Percentiles rank a stretch among this genome's conserved stretches.
phyloP scores from a whole-genome alignment of 2,888 invertebrate genomes.

The Isotomurus palustris region DNA sequence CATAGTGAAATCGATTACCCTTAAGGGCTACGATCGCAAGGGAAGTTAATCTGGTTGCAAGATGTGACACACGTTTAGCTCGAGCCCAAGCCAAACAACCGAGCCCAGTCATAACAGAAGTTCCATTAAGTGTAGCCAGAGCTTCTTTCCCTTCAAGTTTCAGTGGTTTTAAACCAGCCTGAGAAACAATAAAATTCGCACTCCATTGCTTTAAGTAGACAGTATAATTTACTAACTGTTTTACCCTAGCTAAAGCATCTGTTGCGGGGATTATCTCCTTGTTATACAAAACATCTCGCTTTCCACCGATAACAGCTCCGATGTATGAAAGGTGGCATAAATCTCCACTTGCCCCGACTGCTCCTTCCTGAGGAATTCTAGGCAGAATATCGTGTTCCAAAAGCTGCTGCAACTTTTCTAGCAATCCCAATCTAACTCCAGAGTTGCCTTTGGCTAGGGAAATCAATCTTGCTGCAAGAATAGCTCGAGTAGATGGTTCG shows the following conservation, averaged over 20 bases:
- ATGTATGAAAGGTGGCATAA: conserved; percentile 8
- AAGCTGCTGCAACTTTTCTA: background rate
- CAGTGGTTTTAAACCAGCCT: conserved; percentile 6
- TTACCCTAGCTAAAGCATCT: conserved; percentile 2
- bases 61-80: background rate
- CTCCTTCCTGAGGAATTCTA: conserved; percentile 9
- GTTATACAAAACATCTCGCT: conserved; percentile 6
- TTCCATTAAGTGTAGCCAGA: conserved; percentile 12
- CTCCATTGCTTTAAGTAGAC: no score
- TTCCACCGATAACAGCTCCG: conserved; percentile 10
- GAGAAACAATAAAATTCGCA: background rate
- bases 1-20: conserved; percentile 9
- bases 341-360: conserved; percentile 15
- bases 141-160: conserved; percentile 3
- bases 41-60: conserved; percentile 9
- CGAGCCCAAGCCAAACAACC: conserved; percentile 9
- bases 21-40: conserved; percentile 3
- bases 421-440: conserved; percentile 6
- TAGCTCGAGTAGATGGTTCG: background rate
- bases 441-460: conserved; percentile 9
- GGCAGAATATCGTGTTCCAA: conserved; percentile 9
- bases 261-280: background rate
- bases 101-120: conserved; percentile 14
- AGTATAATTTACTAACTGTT: no score
- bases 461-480: conserved; percentile 5